Evolutionary conservation across 1,140 invertebrate species (phyloP).

Genomic region (Orussus abietinus): DNA sequence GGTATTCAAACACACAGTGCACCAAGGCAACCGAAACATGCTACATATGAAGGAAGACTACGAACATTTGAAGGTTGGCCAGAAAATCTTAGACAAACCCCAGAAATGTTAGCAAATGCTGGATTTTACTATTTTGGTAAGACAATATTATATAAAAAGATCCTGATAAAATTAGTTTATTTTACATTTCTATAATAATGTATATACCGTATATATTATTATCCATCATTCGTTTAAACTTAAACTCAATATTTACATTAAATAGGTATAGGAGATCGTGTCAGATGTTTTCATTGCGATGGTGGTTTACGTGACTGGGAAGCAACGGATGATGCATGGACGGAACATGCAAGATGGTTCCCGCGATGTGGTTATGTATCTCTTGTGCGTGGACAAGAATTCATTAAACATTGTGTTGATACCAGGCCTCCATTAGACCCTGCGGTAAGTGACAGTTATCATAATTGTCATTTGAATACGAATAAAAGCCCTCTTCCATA

Average conservation of each 20-base stretch:
- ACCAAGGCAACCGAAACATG: slow-evolving; percentile 60
- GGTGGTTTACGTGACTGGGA: slow-evolving; percentile 84
- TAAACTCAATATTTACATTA: too few relatives aligned
- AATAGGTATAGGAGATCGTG: slow-evolving; percentile 63
- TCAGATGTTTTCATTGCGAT: slow-evolving; percentile 89
- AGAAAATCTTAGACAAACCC: slow-evolving; percentile 59
- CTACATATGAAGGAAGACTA: slow-evolving; percentile 62
- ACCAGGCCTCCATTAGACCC: slow-evolving; percentile 36
- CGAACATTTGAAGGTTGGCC: slow-evolving; percentile 66
- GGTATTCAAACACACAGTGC: slow-evolving; percentile 62
- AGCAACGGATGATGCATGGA: slow-evolving; percentile 79
- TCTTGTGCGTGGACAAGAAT: slow-evolving; percentile 75
- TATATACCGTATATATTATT: too few relatives aligned
- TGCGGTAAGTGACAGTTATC: slow-evolving; percentile 21
- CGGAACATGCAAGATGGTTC: slow-evolving; percentile 88
- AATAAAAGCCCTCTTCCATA: too few relatives aligned
- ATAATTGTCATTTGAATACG: not conserved
- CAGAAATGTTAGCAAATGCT: slow-evolving; percentile 65
- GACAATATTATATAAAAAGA: too few relatives aligned
- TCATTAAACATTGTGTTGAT: slow-evolving; percentile 59
- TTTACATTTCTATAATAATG: too few relatives aligned
- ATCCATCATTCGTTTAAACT: slow-evolving; percentile 13
- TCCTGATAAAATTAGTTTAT: too few relatives aligned
- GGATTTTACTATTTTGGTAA: slow-evolving; percentile 75
- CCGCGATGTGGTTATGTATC: slow-evolving; percentile 75